Evolutionary conservation across 2,797 vertebrate genomes (phyloP), one percentile per base, ranked within the genome.

Genomic region (Australoheros facetus): DNA sequence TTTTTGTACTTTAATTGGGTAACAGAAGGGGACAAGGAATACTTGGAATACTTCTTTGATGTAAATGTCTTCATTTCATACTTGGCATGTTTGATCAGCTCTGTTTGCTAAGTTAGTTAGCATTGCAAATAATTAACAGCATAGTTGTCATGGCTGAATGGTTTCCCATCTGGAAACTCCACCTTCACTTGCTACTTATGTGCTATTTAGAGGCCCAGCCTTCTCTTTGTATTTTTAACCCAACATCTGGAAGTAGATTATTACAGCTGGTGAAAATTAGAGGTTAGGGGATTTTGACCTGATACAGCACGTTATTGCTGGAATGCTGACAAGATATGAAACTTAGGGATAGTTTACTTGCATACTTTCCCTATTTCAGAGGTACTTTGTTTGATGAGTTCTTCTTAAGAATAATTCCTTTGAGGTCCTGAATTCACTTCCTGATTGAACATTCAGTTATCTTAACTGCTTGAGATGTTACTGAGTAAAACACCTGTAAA

Each of bases 201-300:
- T 78, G 54, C 57, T 55, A 73, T 75, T 73, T 8, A 56, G 73
- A 56, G 1, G 28, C 58, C 75, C 75, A n/a, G 60, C 73, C 82
- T 75, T 53, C 19, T 79, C 70, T 80, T 82, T 77, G 75, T 88
- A 66, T 84, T 89, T 85, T 78, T 77, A 82, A 79, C 75, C 21
- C 80, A 80, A 81, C 92, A 92, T 91, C 92, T 94, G 92, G 90
- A 79, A 37, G 3, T 32, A 19, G 76, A 88, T 89, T 86, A 74
- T 90, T 85, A 76, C 91, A 93, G 90, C 48, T 90, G 90, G 86
- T 74, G 90, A 56, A 93, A 93, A 94, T 93, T 86, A 93, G 88
- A 84, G 90, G 90, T 89, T 93, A 78, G 71, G 45, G 19, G 66
- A 60, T 72, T 76, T 86, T 70, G 77, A 91, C 92, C 56, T 92